Evolutionary conservation across 92 coral and sea anemone species (phyloP).

Genomic region (Umimayanthus kanabou): DNA sequence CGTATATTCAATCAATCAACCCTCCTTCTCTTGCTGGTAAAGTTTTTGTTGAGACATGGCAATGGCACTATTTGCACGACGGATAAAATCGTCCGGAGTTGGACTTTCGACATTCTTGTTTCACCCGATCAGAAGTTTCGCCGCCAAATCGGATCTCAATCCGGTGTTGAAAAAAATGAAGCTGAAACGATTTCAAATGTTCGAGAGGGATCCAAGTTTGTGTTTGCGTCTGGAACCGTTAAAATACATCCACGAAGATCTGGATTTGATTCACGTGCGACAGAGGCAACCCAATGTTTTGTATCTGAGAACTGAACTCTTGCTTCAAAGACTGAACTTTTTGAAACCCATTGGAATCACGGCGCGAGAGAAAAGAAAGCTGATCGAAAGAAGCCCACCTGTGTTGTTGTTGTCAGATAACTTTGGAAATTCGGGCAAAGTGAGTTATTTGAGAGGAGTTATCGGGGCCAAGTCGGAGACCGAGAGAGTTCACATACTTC

Average conservation of each 20-base stretch:
- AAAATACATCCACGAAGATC: slow-evolving; percentile 63
- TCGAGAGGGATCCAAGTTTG: slow-evolving; percentile 44
- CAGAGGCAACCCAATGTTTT: slow-evolving; percentile 71
- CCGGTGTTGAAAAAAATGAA: slow-evolving; percentile 61
- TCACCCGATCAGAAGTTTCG: slow-evolving; percentile 15
- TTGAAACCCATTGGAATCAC: slow-evolving; percentile 69
- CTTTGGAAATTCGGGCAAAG: slow-evolving; percentile 35
- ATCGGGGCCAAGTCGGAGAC: slow-evolving; percentile 45
- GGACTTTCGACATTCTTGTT: neutral
- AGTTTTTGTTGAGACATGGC: neutral
- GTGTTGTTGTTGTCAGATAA: slow-evolving; percentile 55
- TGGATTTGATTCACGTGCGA: slow-evolving; percentile 68
- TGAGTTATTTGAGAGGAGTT: slow-evolving; percentile 73
- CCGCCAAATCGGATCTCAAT: slow-evolving; percentile 54
- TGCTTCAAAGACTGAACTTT: slow-evolving; percentile 71
- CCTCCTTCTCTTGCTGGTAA: neutral
- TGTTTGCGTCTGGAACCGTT: slow-evolving; percentile 62
- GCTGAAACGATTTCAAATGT: slow-evolving; percentile 57
- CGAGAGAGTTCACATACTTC: slow-evolving; percentile 62
- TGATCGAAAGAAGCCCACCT: slow-evolving; percentile 75
- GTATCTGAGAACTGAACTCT: slow-evolving; percentile 69
- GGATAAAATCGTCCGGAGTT: neutral
- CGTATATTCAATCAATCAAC: neutral
- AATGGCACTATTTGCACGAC: slow-evolving; percentile 13
- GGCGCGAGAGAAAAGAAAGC: slow-evolving; percentile 71